phyloP scores from a whole-genome alignment of 1,140 invertebrate genomes.

The Drosophila melanogaster region DNA sequence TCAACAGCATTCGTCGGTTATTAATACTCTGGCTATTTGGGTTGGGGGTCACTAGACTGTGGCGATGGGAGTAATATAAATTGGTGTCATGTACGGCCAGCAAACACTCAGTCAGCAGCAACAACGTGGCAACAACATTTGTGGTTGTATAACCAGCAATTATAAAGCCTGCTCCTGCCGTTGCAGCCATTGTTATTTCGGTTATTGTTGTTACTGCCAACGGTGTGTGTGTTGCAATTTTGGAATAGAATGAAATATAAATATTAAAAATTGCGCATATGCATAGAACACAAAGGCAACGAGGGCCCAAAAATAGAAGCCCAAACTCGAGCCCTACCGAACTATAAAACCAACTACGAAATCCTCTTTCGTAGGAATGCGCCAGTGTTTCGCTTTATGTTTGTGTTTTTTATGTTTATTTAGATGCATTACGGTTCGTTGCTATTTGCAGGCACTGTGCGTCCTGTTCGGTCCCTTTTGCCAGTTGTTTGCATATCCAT shows the following conservation, averaged over 20 bases:
- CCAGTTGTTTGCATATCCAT: slow-evolving; percentile 68
- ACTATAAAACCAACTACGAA: slow-evolving; percentile 33
- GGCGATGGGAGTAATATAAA: slow-evolving; percentile 42
- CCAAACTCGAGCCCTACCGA: background rate
- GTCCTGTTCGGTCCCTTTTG: slow-evolving; percentile 52
- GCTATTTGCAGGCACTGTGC: slow-evolving; percentile 55
- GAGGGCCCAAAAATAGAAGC: background rate
- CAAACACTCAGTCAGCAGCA: slow-evolving; percentile 22
- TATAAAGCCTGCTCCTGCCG: slow-evolving; percentile 50
- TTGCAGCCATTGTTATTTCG: slow-evolving; percentile 37
- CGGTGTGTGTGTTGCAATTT: slow-evolving; percentile 31
- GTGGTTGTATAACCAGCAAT: slow-evolving; percentile 69
- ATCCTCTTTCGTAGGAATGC: slow-evolving; percentile 46
- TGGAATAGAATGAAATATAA: slow-evolving; percentile 60
- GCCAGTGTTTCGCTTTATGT: slow-evolving; percentile 24
- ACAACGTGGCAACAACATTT: slow-evolving; percentile 57
- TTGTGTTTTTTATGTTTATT: slow-evolving; percentile 57
- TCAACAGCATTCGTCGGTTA: slow-evolving; percentile 57
- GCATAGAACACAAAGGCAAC: slow-evolving; percentile 57
- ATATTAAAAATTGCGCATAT: slow-evolving; percentile 59
- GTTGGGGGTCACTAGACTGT: slow-evolving; percentile 21
- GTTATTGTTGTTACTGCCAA: slow-evolving; percentile 50
- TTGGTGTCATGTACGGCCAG: slow-evolving; percentile 44
- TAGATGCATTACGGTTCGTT: slow-evolving; percentile 66
- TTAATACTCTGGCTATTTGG: slow-evolving; percentile 23